Evolutionary conservation across 92 coral and sea anemone genomes (phyloP).

Genomic region (Zoanthus sansibaricus): DNA sequence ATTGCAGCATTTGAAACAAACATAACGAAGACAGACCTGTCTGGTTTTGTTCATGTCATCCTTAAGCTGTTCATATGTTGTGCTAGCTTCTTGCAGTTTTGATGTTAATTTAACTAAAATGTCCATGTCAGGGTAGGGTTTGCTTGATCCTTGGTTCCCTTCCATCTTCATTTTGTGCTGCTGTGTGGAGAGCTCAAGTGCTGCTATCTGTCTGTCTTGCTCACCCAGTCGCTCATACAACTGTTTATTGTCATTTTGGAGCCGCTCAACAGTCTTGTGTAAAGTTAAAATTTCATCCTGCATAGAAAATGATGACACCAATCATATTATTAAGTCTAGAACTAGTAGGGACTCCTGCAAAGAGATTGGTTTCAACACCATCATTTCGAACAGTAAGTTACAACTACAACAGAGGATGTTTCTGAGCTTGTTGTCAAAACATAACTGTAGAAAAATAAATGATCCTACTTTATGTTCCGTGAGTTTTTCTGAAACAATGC

Average conservation of each 20-base stretch:
- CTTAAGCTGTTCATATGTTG: conserved; percentile 85
- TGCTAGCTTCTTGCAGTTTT: conserved; percentile 93
- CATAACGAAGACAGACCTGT: conserved; percentile 61
- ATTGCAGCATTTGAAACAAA: too few relatives aligned
- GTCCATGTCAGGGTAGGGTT: conserved; percentile 72
- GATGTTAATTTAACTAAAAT: conserved; percentile 89
- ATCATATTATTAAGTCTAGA: not conserved
- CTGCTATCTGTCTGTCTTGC: conserved; percentile 84
- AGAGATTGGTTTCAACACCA: not conserved
- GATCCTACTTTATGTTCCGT: too few relatives aligned
- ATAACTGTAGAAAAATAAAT: too few relatives aligned
- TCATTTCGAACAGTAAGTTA: too few relatives aligned
- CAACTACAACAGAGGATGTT: too few relatives aligned
- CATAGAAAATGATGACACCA: not conserved
- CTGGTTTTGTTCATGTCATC: conserved; percentile 86
- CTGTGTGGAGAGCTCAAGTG: conserved; percentile 72
- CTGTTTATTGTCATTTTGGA: conserved; percentile 82
- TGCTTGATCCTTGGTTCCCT: conserved; percentile 58
- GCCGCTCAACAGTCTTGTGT: conserved; percentile 83
- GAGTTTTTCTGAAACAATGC: too few relatives aligned
- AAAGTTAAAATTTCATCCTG: conserved; percentile 78
- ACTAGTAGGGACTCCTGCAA: not conserved
- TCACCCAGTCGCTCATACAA: conserved; percentile 85
- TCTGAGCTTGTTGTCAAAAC: too few relatives aligned
- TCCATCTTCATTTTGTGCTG: conserved; percentile 49